Base-by-base conservation (phyloP, 2,888 invertebrate genomes). In the Ceramica pisi region DNA sequence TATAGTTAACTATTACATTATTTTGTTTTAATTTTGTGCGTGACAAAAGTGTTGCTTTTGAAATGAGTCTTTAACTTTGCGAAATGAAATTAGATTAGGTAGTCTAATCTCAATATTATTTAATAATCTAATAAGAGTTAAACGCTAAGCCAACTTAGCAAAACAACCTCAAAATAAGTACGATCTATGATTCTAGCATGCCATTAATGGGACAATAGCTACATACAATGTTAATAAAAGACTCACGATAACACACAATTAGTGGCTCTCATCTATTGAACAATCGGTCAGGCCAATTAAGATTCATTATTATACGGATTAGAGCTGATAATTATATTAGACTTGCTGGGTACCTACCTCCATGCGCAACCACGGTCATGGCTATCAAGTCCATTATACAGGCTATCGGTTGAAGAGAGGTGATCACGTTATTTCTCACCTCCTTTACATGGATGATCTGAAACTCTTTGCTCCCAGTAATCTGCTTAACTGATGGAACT, bases 331-430 rank as follows among this genome's bases (percentile, higher is more conserved):
- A 44, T 35, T 50, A 50, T 57, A 8, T 38, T 21, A 35, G 16
- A 21, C 16, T 19, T 19, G 14, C 19, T 16, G 16, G 41, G 16
- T 9, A 41, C 31, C 16, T 9, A 31, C 12, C 44, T 48, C 35
- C 31, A 21, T 56, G 48, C 44, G 67, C 44, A 12, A 31, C 67
- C 67, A 67, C 75, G 35, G 48, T 66, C 56, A 72, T 57, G 72
- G 67, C 44, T 67, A 75, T 67, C 75, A 26, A 75, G 75, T 66
- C 10, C 14, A 66, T 44, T 66, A n/a, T 5, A 31, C n/a, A n/a
- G n/a, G n/a, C n/a, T n/a, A n/a, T n/a, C n/a, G n/a, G n/a, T n/a
- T n/a, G n/a, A n/a, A n/a, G n/a, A n/a, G n/a, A n/a, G n/a, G n/a
- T n/a, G n/a, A n/a, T n/a, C n/a, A n/a, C n/a, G n/a, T n/a, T n/a